phyloP scores from a whole-genome alignment of 2,888 invertebrate genomes.

The Eupithecia subumbrata region DNA sequence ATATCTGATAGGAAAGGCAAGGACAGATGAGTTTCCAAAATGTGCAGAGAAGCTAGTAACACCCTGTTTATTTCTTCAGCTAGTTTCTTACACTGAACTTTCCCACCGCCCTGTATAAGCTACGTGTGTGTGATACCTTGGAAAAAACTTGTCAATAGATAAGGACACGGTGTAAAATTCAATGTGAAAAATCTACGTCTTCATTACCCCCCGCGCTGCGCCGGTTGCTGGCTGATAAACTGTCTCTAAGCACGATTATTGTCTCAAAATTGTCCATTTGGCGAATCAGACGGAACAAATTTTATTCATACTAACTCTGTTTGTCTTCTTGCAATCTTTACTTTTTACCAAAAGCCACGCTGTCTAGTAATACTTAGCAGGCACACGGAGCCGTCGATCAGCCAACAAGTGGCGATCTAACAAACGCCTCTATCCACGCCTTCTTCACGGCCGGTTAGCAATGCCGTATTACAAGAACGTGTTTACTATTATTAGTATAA shows the following conservation, averaged over 20 bases:
- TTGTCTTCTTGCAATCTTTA: not conserved
- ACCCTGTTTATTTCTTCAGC: constrained; percentile 69
- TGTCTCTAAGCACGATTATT: constrained; percentile 19
- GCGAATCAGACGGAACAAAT: not conserved
- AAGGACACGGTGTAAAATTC: constrained; percentile 38
- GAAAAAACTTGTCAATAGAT: not conserved
- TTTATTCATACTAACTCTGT: not conserved
- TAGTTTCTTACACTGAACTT: constrained; percentile 52
- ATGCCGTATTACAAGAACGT: constrained; percentile 52
- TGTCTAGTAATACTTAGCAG: not conserved
- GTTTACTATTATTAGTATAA: constrained; percentile 59
- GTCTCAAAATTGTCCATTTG: constrained; percentile 12
- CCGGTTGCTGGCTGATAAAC: constrained; percentile 42
- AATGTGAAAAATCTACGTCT: constrained; percentile 46
- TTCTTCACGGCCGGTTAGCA: constrained; percentile 50
- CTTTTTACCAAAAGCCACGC: not conserved
- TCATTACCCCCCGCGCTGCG: constrained; percentile 30
- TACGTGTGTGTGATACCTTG: not conserved
- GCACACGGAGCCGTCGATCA: constrained; percentile 28
- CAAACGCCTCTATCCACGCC: constrained; percentile 51
- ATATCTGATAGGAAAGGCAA: constrained; percentile 8
- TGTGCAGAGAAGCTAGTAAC: constrained; percentile 67
- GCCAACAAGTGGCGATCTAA: constrained; percentile 48
- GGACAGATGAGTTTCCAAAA: constrained; percentile 17
- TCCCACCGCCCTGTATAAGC: constrained; percentile 22